Percentiles rank a stretch among this genome's conserved stretches.
These are phyloP conservation scores for Melanostoma mellinum DNA, from an alignment of 2,888 invertebrate species.

Conservation along the genomic window DNA sequence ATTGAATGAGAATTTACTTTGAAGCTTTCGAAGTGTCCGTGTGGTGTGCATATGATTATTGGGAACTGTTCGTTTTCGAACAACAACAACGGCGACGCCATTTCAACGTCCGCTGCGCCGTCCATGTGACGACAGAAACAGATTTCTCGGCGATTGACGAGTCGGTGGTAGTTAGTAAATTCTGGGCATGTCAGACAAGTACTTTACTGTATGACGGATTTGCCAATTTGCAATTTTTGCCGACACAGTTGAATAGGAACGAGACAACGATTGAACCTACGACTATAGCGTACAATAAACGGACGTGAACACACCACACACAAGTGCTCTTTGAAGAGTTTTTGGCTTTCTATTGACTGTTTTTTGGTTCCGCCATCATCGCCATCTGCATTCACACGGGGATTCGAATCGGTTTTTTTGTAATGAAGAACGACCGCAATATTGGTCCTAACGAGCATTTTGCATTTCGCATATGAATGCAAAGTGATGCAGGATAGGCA, in stretches of 20 bases:
- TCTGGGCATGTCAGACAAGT: constrained; percentile 72
- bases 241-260: constrained; percentile 22
- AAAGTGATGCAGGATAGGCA: constrained; percentile 25
- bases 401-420: constrained; percentile 48
- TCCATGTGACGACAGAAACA: constrained; percentile 30
- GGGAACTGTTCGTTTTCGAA: constrained; percentile 32
- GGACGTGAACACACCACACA: background rate
- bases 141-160: constrained; percentile 66
- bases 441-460: constrained; percentile 65
- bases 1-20: constrained; percentile 69
- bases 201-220: constrained; percentile 73
- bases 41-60: constrained; percentile 70
- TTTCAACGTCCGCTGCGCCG: constrained; percentile 1
- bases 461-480: constrained; percentile 57
- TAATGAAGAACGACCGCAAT: constrained; percentile 64
- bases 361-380: background rate
- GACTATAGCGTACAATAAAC: background rate
- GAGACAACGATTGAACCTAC: background rate
- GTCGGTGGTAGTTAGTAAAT: constrained; percentile 61
- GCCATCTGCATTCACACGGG: constrained; percentile 59
- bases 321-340: constrained; percentile 4
- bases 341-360: constrained; percentile 11
- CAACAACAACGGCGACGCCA: constrained; percentile 17
- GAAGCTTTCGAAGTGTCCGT: constrained; percentile 57
- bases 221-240: constrained; percentile 68